Base-by-base conservation (phyloP, 2,888 invertebrate genomes). In the Diaperis boleti region DNA sequence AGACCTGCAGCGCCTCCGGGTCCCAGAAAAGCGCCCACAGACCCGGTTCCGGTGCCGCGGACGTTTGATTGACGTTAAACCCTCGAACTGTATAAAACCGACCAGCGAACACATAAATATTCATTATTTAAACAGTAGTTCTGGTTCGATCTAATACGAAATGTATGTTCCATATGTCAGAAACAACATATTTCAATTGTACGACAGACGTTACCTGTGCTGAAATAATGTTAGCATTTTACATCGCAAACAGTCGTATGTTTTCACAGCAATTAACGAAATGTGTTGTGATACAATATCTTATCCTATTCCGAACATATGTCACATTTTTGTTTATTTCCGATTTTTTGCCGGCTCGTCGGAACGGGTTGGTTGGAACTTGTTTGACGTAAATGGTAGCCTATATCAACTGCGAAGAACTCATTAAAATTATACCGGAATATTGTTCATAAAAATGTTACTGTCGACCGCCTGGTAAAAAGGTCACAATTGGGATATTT, bases 211-310 rank as follows among this genome's bases (percentile, higher is more conserved):
- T 68, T 65, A 67, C 68, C 69, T 70, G 71, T 71, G 68, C 68
- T 69, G 69, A 70, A 73, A 73, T 69, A 68, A 69, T 74, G 74
- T 74, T 72, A 69, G 69, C 72, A 73, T 75, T 75, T 74, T 72
- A 70, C 72, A 67, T 67, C 66, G 75, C 72, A 76, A 75, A 75
- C 74, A 74, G 68, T 72, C 69, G 70, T 69, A 69, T 76, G 74
- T 77, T 76, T 76, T 75, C 76, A 69, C 68, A 75, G 75, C 77
- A 76, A 76, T 77, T 75, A 76, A 76, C 72, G 71, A 74, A 77
- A 72, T 73, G 68, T 76, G 74, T 70, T 72, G 65, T 63, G 75
- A 76, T 76, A 70, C 72, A 74, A 71, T 76, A 76, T 77, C 75
- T 77, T 76, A 76, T 76, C 76, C 77, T 74, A 72, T 74, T 74